These are phyloP conservation scores for Bursaphelenchus okinawaensis DNA, from an alignment of 2,888 invertebrate species.

Conservation along the genomic window DNA sequence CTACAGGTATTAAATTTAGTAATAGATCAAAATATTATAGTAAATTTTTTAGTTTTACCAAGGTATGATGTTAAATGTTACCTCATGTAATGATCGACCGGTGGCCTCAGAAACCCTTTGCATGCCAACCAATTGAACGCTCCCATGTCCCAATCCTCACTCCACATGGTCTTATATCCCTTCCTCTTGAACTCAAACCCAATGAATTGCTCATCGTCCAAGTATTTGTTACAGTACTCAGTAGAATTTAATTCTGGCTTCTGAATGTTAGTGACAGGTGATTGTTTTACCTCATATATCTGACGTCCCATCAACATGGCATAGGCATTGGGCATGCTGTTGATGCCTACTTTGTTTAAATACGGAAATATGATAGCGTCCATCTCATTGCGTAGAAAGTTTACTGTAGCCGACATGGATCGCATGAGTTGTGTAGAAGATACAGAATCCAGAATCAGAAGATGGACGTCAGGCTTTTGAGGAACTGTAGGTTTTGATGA, in stretches of 20 bases:
- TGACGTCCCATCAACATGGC: not conserved
- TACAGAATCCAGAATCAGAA: slow-evolving; percentile 6
- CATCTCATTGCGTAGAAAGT: not conserved
- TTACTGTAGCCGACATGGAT: not conserved
- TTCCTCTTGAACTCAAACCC: not conserved
- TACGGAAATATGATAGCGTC: not conserved
- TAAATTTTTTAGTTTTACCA: too few relatives aligned
- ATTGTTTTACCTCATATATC: not conserved
- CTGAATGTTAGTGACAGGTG: not conserved
- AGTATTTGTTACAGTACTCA: not conserved
- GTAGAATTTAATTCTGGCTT: not conserved
- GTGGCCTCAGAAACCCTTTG: not conserved
- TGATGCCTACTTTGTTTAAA: slow-evolving; percentile 6
- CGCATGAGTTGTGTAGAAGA: not conserved
- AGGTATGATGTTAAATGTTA: too few relatives aligned
- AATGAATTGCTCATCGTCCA: not conserved
- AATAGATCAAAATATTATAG: too few relatives aligned
- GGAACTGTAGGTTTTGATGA: not conserved
- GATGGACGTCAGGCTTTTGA: slow-evolving; percentile 1
- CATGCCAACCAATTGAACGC: not conserved
- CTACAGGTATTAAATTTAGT: too few relatives aligned
- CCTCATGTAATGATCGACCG: slow-evolving; percentile 7
- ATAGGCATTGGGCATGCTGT: not conserved
- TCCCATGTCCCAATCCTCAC: slow-evolving; percentile 2
- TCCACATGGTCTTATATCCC: slow-evolving; percentile 7